Percentiles rank a stretch among this genome's conserved stretches.
phyloP scores from a whole-genome alignment of 2,888 invertebrate genomes.

The Vandiemenella viatica region DNA sequence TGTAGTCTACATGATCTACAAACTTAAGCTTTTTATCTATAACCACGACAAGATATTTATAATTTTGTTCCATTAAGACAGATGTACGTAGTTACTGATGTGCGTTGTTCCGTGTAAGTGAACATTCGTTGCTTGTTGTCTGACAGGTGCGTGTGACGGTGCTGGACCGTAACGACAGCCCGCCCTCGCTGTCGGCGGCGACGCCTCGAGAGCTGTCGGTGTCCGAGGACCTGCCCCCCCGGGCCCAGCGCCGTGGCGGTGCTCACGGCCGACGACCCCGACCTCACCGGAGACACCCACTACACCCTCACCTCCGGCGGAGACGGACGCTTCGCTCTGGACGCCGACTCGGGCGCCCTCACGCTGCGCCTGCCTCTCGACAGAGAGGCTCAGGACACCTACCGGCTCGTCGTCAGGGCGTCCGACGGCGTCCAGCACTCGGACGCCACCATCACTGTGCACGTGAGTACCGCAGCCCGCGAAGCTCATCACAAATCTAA shows the following conservation, averaged over 20 bases:
- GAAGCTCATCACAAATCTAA: not conserved
- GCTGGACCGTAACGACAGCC: slow-evolving; percentile 85
- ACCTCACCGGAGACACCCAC: slow-evolving; percentile 60
- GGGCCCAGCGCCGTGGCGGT: slow-evolving; percentile 62
- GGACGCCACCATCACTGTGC: slow-evolving; percentile 58
- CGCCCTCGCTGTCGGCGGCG: slow-evolving; percentile 70
- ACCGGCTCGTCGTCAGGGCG: slow-evolving; percentile 65
- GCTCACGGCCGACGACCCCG: slow-evolving; percentile 69
- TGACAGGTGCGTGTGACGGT: slow-evolving; percentile 73
- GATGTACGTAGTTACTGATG: too few relatives aligned
- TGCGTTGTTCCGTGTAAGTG: too few relatives aligned
- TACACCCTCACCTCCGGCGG: slow-evolving; percentile 51
- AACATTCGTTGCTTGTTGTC: not conserved
- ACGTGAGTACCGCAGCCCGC: slow-evolving; percentile 41
- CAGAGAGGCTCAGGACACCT: slow-evolving; percentile 63
- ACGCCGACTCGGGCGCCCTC: slow-evolving; percentile 54
- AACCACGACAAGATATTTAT: too few relatives aligned
- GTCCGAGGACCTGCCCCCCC: slow-evolving; percentile 73
- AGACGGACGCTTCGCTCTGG: slow-evolving; percentile 42
- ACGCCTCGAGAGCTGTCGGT: slow-evolving; percentile 57
- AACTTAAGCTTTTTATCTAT: too few relatives aligned
- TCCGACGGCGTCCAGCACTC: slow-evolving; percentile 80
- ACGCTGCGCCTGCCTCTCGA: slow-evolving; percentile 66
- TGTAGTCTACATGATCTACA: too few relatives aligned
- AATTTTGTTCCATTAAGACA: too few relatives aligned